Conservation (phyloP, 2,113 vertebrate species). For the Sporophila hypoxantha region DNA sequence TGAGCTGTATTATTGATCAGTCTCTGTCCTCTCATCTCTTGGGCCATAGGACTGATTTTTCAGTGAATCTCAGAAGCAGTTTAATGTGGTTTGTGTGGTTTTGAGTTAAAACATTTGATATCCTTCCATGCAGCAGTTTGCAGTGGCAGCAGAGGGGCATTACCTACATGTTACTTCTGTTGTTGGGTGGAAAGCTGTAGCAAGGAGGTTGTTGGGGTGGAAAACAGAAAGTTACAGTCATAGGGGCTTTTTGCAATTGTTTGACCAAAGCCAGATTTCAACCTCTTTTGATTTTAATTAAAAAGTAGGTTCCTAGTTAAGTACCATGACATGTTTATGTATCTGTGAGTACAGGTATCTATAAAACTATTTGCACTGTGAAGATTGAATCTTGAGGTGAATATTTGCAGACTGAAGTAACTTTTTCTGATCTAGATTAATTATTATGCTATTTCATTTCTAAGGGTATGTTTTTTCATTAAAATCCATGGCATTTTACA, state of each 20-base stretch:
- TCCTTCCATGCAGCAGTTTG: neutral
- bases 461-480: neutral
- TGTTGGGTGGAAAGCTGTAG: neutral
- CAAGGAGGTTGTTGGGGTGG: neutral
- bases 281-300: neutral
- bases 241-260: neutral
- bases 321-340: neutral
- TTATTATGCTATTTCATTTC: neutral
- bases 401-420: neutral
- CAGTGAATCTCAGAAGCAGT: neutral
- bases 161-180: neutral
- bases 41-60: neutral
- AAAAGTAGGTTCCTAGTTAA: neutral
- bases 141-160: fast-evolving
- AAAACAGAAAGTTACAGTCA: neutral
- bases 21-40: neutral
- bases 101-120: fast-evolving
- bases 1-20: neutral
- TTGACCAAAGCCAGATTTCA: neutral
- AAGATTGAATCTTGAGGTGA: neutral
- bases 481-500: neutral
- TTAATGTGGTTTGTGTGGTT: neutral
- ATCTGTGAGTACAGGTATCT: neutral
- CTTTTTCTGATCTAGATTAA: neutral
- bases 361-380: neutral